Evolutionary conservation across 2,888 invertebrate species (phyloP), one percentile per base, ranked within the genome.

Genomic region (Papilio elwesi): DNA sequence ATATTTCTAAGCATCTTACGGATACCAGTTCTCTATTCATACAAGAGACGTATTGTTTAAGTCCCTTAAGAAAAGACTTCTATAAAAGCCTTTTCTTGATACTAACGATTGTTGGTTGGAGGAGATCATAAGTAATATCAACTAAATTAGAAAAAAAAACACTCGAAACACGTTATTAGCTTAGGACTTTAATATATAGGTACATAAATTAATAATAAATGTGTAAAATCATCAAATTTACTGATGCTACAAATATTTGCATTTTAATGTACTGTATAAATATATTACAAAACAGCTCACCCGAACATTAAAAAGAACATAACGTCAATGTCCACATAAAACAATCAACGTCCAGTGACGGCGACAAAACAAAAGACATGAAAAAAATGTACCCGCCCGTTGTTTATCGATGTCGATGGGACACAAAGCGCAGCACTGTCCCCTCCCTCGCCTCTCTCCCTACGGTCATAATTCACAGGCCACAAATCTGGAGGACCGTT

Each of bases 401-500:
- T 71, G 66, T 72, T 75, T 68, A 78, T 84, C 80, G 83, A 84
- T 78, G 81, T 82, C 80, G 83, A 81, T 68, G 67, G 13, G 71
- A 68, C 70, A 75, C 75, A 75, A 77, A 70, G 77, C 70, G 38
- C 86, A 76, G 79, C 88, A 81, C 89, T 87, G 81, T 75, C 71
- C 59, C 49, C 48, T 74, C 26, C 63, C 48, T 36, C 59, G 36
- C 59, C 13, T 11, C 1, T 11, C 1, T 11, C 26, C 16, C 38
- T 59, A 59, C 67, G 77, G 81, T 80, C 83, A 88, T 91, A 90
- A 90, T 85, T 90, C 87, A 90, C 90, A 84, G 88, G 82, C 88
- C 87, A 90, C 91, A 92, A 92, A 92, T 92, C 91, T 87, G 84
- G 81, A 80, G 82, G 84, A 82, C 85, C 85, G 84, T 90, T 88